Conservation (phyloP, 2,113 vertebrate species). For the Mixornis gularis region DNA sequence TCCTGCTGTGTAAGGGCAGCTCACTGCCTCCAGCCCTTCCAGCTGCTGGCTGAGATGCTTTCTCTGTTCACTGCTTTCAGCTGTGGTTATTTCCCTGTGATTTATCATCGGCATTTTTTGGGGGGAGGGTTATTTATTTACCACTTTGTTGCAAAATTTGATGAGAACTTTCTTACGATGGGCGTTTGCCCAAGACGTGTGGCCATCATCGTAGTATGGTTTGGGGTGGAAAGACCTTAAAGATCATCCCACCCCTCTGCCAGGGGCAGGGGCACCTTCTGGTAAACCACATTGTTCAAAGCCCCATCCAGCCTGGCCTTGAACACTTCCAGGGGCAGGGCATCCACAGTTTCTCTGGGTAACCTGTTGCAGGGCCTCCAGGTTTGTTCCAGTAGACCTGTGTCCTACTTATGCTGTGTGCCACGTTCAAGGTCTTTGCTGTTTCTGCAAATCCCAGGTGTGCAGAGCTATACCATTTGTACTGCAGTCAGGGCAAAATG, state of each 20-base stretch:
- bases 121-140: background rate
- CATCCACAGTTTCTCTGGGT: background rate
- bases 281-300: background rate
- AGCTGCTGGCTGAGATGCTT: background rate
- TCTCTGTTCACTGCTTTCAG: background rate
- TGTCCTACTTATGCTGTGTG: background rate
- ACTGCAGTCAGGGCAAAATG: background rate
- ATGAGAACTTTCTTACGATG: background rate
- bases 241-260: background rate
- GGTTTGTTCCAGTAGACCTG: background rate
- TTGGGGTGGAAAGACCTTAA: background rate
- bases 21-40: background rate
- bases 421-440: background rate
- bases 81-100: background rate
- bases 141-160: background rate
- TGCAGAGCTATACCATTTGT: background rate
- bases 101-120: background rate
- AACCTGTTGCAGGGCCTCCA: background rate
- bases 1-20: background rate
- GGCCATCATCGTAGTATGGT: rapidly evolving
- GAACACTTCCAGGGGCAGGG: rapidly evolving
- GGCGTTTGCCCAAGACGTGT: background rate
- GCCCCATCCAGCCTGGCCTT: background rate
- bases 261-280: background rate
- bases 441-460: background rate